Evolutionary conservation across 2,113 vertebrate species (phyloP), one percentile per base, ranked within the genome.

Genomic region (Hippocampus zosterae): DNA sequence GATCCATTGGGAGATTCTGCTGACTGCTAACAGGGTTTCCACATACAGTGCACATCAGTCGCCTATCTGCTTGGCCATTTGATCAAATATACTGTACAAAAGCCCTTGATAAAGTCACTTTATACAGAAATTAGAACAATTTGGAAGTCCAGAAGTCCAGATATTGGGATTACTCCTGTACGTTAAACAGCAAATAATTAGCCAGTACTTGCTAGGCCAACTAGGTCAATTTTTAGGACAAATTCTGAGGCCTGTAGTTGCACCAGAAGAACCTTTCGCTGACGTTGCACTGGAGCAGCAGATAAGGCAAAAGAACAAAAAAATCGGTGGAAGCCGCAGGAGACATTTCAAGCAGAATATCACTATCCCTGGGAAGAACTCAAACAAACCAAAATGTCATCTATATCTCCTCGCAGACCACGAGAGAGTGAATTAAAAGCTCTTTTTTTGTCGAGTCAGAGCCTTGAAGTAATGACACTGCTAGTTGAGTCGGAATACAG

Each of bases 381-480:
- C 74, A 69, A 78, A 84, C 71, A 82, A 87, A 64, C 73, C 71
- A 44, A 86, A 84, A 87, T 71, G 81, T 67, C 71, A 85, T 83
- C 88, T 87, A 77, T 52, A 75, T 87, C 87, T 71, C 60, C 29
- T 40, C 75, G 81, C 85, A 82, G 77, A 71, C 83, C 44, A 44
- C 79, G 82, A 62, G 8, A 87, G 81, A 79, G 78, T 68, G 81
- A 91, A 90, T 89, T 87, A 82, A 87, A 87, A 88, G 75, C 76
- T 83, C 25, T 2, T 1, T 3, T 55, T 23, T n/a, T 19, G 90
- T 90, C 89, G 88, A 86, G 82, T 90, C 89, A 84, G 85, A 78
- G 71, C 73, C 62, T 90, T 86, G 75, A 78, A 80, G 85, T 89
- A 90, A 92, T 91, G 91, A 86, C 77, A 78, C 82, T 77, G 69